Percentiles rank a stretch among this genome's conserved stretches.
These are phyloP conservation scores for Crocodylus rhombifer DNA, from an alignment of 2,797 vertebrate genomes.

Conservation along the genomic window DNA sequence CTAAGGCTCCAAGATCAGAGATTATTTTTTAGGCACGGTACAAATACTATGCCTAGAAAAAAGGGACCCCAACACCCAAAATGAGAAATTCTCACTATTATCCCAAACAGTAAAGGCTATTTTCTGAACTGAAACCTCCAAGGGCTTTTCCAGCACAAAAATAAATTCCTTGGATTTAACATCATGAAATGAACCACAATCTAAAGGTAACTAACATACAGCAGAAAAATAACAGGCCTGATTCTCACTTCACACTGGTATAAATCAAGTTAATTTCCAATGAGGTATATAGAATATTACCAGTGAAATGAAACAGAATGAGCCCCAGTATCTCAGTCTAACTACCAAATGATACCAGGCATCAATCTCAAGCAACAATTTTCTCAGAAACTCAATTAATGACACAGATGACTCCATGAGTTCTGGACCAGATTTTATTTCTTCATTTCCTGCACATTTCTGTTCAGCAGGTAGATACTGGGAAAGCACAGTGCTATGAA, in stretches of 20 bases:
- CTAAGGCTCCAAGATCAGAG: background rate
- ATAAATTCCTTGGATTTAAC: rapidly evolving
- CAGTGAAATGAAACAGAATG: background rate
- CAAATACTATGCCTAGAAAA: rapidly evolving
- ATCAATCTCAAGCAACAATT: background rate
- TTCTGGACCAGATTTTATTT: background rate
- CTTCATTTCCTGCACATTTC: background rate
- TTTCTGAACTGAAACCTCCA: background rate
- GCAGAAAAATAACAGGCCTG: background rate
- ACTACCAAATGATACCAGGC: background rate
- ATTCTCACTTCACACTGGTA: background rate
- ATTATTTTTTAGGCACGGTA: background rate
- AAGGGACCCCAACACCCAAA: background rate
- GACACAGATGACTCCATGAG: rapidly evolving
- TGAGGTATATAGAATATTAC: background rate
- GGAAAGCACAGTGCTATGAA: rapidly evolving
- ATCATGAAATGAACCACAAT: rapidly evolving
- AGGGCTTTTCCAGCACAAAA: background rate
- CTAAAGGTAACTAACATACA: background rate
- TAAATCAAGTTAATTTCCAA: rapidly evolving
- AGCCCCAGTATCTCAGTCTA: background rate
- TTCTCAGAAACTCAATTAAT: background rate
- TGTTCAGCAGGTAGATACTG: background rate
- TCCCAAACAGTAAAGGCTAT: background rate
- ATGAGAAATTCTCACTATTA: background rate